Evolutionary conservation across 2,888 invertebrate species (phyloP), one percentile per base, ranked within the genome.

Genomic region (Axea sp.): DNA sequence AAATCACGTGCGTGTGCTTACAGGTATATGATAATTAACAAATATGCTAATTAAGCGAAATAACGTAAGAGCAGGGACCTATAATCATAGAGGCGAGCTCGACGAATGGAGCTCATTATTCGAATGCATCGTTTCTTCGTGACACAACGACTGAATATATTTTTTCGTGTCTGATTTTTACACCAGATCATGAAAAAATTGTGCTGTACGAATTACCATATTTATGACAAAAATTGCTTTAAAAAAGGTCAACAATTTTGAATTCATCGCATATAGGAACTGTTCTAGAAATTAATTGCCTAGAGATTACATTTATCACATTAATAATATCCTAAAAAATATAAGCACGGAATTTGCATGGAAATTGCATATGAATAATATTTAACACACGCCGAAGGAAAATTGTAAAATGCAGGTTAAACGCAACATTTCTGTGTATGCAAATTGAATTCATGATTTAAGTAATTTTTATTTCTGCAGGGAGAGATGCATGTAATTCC

Each of bases 21-120:
- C 68, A 51, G 43, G 72, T 72, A 69, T 76, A 78, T 77, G 80
- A 82, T 84, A 85, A 84, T 84, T 83, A 84, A 84, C 81, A 79
- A 82, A 83, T 83, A 84, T 84, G 84, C 80, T 84, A 83, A 84
- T 81, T 81, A 80, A 80, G 76, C 75, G 79, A 59, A 74, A 74
- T 57, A 22, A 14, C 28, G 28, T 15, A 19, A 37, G 8, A 31
- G 41, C 35, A 26, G 41, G 28, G 39, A 39, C 33, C 35, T 39
- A 45, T 72, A 72, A 64, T 59, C 59, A 59, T 59, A 65, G 33
- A n/a, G 7, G 41, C 33, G 28, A 26, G 6, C 41, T 12, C 51
- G 17, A 24, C 31, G 28, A 47, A 14, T 22, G n/a, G 15, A 19
- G 39, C 39, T 62, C 41, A 71, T 71, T 72, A 72, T 72, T 57